Base-by-base conservation (phyloP, 2,888 invertebrate genomes). In the Stratiomys singularior region DNA sequence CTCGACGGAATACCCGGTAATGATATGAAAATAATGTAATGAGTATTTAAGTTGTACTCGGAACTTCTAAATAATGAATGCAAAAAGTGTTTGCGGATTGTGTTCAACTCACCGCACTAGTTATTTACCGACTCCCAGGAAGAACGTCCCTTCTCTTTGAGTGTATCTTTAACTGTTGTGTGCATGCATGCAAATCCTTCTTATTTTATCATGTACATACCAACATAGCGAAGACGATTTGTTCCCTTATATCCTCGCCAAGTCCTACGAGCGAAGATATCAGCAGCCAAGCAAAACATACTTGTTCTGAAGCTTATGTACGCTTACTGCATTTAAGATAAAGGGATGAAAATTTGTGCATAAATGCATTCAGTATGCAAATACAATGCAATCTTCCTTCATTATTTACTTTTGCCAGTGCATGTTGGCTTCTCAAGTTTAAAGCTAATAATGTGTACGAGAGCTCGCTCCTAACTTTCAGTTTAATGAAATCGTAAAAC, bases 361-460 rank as follows among this genome's bases (percentile, higher is more conserved):
- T 79, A 69, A 77, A 79, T 79, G 79, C 79, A 79, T 76, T 79
- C 77, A 63, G 76, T 79, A 79, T 79, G 79, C 79, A 79, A 79
- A 79, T 79, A 77, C 77, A 79, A 79, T 79, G 79, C 67, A 67
- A 76, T 71, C 76, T 78, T 78, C 71, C 52, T 71, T 66, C 63
- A 71, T 69, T 78, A 78, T 78, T 78, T 78, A 78, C 78, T 76
- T 69, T 76, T 76, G 66, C 64, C 64, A 37, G 28, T 76, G 63
- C 76, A 44, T 78, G 69, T 67, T 66, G 69, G 76, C 27, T 71
- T 52, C 69, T 64, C 66, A 56, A 76, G 78, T 67, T 78, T 76
- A 76, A 63, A 76, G 78, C 78, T 76, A 78, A 76, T 78, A 76
- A 78, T 37, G 78, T 76, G 76, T 28, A 71, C 30, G 13, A 66